Conservation (phyloP, 2,888 invertebrate genomes). For the Sarcophaga variegata region DNA sequence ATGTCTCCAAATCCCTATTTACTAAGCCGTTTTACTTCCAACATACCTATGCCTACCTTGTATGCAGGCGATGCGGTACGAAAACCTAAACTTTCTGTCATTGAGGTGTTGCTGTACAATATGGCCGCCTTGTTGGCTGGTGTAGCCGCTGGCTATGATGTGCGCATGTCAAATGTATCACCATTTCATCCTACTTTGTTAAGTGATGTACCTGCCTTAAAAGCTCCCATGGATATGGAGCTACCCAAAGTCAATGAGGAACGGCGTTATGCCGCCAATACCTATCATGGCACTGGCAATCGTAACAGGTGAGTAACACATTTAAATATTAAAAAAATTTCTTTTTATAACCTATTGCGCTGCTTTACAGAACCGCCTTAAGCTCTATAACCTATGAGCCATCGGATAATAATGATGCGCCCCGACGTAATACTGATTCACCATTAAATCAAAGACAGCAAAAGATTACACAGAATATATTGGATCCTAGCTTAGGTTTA, state of each 20-base stretch:
- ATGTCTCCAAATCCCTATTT: constrained; percentile 80
- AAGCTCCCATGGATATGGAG: constrained; percentile 76
- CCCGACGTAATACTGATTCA: constrained; percentile 47
- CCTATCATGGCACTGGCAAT: constrained; percentile 93
- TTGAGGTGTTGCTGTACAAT: constrained; percentile 88
- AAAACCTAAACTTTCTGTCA: constrained; percentile 81
- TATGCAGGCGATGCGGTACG: constrained; percentile 87
- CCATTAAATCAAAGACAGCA: constrained; percentile 49
- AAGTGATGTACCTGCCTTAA: constrained; percentile 83
- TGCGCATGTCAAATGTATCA: constrained; percentile 92
- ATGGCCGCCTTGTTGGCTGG: constrained; percentile 95
- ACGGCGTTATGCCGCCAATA: constrained; percentile 86
- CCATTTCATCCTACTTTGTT: constrained; percentile 91
- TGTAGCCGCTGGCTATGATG: constrained; percentile 95
- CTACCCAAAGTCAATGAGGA: constrained; percentile 71
- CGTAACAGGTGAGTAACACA: constrained; percentile 85
- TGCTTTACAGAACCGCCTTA: constrained; percentile 45
- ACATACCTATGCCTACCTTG: constrained; percentile 90
- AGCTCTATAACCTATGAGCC: constrained; percentile 59
- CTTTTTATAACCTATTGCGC: too few relatives aligned
- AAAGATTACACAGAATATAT: constrained; percentile 14
- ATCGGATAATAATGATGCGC: constrained; percentile 38
- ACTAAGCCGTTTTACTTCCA: constrained; percentile 80
- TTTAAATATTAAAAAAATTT: too few relatives aligned
- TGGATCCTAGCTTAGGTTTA: constrained; percentile 28